Percentiles rank a stretch among this genome's conserved stretches.
Evolutionary conservation across 1,140 invertebrate species (phyloP).

Genomic region (Meteorus sp.): DNA sequence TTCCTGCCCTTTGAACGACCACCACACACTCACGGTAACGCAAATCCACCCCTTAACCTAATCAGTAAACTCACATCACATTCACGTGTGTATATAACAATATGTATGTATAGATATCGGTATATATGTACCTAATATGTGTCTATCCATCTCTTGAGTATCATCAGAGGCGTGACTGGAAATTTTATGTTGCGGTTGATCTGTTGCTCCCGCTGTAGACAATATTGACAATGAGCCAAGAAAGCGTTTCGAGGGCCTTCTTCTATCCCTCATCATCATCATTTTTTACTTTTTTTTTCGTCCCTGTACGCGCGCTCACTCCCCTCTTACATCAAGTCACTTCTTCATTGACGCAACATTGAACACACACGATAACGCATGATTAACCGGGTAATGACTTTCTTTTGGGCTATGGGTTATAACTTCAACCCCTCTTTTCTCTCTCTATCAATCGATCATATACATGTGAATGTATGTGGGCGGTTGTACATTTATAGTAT

Average conservation of each 20-base stretch:
- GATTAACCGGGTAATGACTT: conserved; percentile 59
- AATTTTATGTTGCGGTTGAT: conserved; percentile 35
- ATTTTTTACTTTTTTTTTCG: no score
- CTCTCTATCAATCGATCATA: not conserved
- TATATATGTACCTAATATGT: not conserved
- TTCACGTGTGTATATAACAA: no score
- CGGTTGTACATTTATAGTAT: no score
- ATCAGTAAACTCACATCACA: conserved; percentile 1
- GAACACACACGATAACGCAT: conserved; percentile 59
- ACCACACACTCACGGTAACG: conserved; percentile 4
- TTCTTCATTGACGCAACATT: conserved; percentile 59
- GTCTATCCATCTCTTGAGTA: no score
- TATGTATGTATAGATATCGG: not conserved
- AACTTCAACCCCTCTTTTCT: conserved; percentile 3
- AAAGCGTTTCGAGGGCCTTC: conserved; percentile 32
- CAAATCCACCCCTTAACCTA: conserved; percentile 23
- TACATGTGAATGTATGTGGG: no score
- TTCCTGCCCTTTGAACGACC: conserved; percentile 25
- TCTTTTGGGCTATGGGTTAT: conserved; percentile 4
- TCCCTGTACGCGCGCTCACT: conserved; percentile 36
- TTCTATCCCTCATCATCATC: not conserved
- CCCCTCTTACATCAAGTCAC: conserved; percentile 40
- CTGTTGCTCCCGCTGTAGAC: conserved; percentile 52
- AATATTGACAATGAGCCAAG: conserved; percentile 53
- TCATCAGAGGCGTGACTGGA: conserved; percentile 8